Evolutionary conservation across 2,888 invertebrate genomes (phyloP).

Genomic region (Cinara cedri): DNA sequence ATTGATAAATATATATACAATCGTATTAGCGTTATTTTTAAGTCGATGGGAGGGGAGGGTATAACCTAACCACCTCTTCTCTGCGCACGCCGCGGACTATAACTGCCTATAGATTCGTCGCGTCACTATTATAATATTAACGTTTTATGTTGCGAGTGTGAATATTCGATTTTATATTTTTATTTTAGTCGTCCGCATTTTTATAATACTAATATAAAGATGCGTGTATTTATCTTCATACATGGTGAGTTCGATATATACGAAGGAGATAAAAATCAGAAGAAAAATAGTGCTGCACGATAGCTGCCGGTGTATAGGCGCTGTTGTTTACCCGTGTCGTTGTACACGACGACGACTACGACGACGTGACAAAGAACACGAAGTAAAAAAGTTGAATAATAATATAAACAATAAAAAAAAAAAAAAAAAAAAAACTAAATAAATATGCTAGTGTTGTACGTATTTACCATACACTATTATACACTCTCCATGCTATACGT

Average conservation of each 20-base stretch:
- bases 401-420: constrained; percentile 24
- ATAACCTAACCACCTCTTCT: too few species aligned
- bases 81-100: too few species aligned
- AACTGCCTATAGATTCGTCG: too few species aligned
- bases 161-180: too few species aligned
- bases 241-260: not conserved
- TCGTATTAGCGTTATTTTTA: too few species aligned
- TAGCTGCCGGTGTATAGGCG: not conserved
- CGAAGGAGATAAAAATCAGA: not conserved
- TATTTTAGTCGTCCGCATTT: too few species aligned
- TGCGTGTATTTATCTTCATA: too few species aligned
- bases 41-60: too few species aligned
- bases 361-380: constrained; percentile 44
- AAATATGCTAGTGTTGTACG: not conserved
- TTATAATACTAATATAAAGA: too few species aligned
- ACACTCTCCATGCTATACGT: not conserved
- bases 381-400: constrained; percentile 20
- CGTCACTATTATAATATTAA: too few species aligned
- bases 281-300: not conserved
- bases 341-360: not conserved
- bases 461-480: not conserved
- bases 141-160: too few species aligned
- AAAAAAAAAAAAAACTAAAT: constrained; percentile 14
- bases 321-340: constrained; percentile 8
- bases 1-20: too few species aligned